Percentiles rank a stretch among this genome's conserved stretches.
Conservation (phyloP, 92 coral and sea anemone genomes). For the Paragorgia papillata region DNA sequence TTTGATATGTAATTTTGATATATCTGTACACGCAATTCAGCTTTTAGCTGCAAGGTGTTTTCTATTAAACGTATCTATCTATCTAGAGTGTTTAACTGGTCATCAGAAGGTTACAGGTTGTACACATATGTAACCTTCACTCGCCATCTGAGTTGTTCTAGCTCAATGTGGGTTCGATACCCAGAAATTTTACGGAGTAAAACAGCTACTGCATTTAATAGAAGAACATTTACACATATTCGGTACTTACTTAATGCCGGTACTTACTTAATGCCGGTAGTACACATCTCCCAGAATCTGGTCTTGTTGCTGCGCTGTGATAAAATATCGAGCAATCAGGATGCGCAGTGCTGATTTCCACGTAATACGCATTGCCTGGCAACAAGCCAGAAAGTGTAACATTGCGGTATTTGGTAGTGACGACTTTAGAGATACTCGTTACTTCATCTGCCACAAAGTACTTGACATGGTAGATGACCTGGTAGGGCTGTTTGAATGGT, state of each 20-base stretch:
- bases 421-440: background rate
- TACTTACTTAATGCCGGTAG: constrained; percentile 32
- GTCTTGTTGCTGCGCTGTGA: background rate
- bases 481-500: background rate
- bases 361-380: constrained; percentile 11
- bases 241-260: background rate
- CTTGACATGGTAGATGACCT: background rate
- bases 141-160: too few species aligned
- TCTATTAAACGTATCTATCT: too few species aligned
- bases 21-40: too few species aligned
- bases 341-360: background rate
- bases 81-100: too few species aligned
- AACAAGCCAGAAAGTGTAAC: background rate
- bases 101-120: too few species aligned
- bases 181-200: too few species aligned
- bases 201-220: too few species aligned
- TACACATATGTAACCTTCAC: too few species aligned
- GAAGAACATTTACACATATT: background rate
- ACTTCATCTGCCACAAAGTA: background rate
- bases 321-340: background rate
- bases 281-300: background rate
- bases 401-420: constrained; percentile 1
- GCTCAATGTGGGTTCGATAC: too few species aligned
- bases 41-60: too few species aligned
- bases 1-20: too few species aligned